phyloP scores from a whole-genome alignment of 2,113 vertebrate genomes.

The Columbina picui region DNA sequence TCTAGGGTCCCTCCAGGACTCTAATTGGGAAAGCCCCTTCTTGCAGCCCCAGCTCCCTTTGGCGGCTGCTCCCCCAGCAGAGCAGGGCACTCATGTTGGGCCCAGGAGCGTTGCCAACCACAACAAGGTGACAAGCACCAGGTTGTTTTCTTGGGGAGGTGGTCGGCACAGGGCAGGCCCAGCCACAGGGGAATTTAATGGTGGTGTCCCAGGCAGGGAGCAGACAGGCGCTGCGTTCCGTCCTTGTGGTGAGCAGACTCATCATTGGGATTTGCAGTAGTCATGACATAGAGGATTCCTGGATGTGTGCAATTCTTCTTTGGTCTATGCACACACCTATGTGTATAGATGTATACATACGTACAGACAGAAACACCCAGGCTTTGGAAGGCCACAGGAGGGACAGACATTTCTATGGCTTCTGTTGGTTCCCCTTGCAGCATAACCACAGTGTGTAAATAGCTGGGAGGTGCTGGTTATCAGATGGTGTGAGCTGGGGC shows the following conservation, averaged over 20 bases:
- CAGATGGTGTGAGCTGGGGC: accelerated
- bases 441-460: not conserved
- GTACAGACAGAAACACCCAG: not conserved
- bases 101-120: not conserved
- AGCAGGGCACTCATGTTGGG: not conserved
- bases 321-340: not conserved
- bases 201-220: not conserved
- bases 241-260: accelerated
- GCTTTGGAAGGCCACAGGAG: not conserved
- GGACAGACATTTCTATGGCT: not conserved
- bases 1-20: constrained; percentile 4
- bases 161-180: not conserved
- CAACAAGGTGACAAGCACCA: not conserved
- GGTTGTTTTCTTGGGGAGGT: not conserved
- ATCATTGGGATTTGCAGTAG: not conserved
- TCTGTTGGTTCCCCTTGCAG: not conserved
- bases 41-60: not conserved
- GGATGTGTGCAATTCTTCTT: not conserved
- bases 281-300: not conserved
- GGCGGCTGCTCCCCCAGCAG: constrained; percentile 5
- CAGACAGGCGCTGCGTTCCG: not conserved
- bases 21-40: constrained; percentile 33
- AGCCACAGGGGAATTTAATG: not conserved
- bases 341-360: accelerated
- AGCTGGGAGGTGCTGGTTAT: not conserved